Percentiles rank a stretch among this genome's conserved stretches.
Conservation (phyloP, 2,797 vertebrate species). For the Enteromius viviparus region DNA sequence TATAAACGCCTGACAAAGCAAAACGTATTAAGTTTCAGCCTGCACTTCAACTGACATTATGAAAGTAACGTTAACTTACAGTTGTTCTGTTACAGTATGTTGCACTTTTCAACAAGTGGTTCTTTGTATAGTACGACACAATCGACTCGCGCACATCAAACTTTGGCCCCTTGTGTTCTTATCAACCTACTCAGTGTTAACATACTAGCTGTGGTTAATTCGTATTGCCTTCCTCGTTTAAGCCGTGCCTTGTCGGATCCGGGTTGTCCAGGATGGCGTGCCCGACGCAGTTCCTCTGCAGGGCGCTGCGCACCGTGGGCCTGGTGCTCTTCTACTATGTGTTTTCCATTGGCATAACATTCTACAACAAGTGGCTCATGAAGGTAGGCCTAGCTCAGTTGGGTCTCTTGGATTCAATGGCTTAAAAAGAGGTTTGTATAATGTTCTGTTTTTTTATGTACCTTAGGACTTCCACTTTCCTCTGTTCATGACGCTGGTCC, state of each 20-base stretch:
- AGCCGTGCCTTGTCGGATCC: background rate
- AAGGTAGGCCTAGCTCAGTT: slow-evolving; percentile 72
- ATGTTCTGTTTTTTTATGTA: background rate
- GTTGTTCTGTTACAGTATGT: background rate
- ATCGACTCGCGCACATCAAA: background rate
- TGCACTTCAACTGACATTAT: background rate
- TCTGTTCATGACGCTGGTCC: slow-evolving; percentile 90
- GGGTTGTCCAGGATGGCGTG: slow-evolving; percentile 67
- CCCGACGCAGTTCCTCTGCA: slow-evolving; percentile 75
- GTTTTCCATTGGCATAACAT: slow-evolving; percentile 95
- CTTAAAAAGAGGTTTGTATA: background rate
- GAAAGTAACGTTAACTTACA: background rate
- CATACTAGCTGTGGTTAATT: background rate
- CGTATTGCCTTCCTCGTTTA: background rate
- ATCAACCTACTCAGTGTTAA: background rate
- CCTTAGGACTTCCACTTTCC: slow-evolving; percentile 90
- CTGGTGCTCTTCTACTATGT: slow-evolving; percentile 88
- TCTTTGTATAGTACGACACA: background rate
- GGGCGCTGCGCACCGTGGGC: slow-evolving; percentile 75
- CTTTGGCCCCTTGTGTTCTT: background rate
- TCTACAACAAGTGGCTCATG: slow-evolving; percentile 97
- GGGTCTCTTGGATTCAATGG: no score
- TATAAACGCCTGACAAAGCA: background rate
- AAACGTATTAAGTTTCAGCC: background rate
- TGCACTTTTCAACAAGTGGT: slow-evolving; percentile 14